phyloP scores from a whole-genome alignment of 2,797 vertebrate genomes.

The Oryzias sinensis region DNA sequence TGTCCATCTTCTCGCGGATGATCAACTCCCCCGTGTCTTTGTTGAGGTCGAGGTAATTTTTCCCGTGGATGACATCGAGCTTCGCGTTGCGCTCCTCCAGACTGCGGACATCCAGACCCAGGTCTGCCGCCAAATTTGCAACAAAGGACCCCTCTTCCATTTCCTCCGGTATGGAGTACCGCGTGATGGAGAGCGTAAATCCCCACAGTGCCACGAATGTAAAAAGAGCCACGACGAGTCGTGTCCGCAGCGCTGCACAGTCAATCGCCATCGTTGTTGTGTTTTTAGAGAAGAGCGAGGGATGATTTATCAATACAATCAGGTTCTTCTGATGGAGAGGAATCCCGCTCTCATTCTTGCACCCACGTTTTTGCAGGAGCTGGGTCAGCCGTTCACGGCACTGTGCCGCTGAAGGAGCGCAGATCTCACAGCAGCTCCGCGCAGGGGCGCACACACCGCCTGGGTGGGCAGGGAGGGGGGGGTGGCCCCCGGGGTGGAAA shows the following conservation, averaged over 20 bases:
- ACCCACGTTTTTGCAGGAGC: conserved; percentile 53
- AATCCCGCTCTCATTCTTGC: conserved; percentile 61
- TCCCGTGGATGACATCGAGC: conserved; percentile 78
- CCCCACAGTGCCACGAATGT: conserved; percentile 68
- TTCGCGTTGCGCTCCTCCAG: conserved; percentile 74
- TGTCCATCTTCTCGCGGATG: conserved; percentile 78
- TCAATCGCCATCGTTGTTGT: conserved; percentile 41
- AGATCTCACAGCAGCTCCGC: conserved; percentile 23
- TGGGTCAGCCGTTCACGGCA: conserved; percentile 55
- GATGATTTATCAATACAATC: conserved; percentile 35
- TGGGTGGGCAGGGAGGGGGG: conserved; percentile 11
- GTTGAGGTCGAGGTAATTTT: conserved; percentile 81
- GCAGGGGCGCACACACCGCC: conserved; percentile 57
- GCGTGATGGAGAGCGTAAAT: conserved; percentile 67
- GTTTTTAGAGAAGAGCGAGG: not conserved
- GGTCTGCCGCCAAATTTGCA: conserved; percentile 79
- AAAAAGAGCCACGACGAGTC: conserved; percentile 33
- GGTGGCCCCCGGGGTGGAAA: not conserved
- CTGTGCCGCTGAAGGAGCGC: conserved; percentile 41
- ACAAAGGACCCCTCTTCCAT: conserved; percentile 81
- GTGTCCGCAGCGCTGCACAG: conserved; percentile 43
- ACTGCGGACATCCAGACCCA: conserved; percentile 75
- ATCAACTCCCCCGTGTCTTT: conserved; percentile 79
- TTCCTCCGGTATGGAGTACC: conserved; percentile 84
- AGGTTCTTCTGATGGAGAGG: conserved; percentile 33